Percentiles rank a stretch among this genome's conserved stretches.
Evolutionary conservation across 2,888 invertebrate genomes (phyloP).

Genomic region (Caenorhabditis japonica): DNA sequence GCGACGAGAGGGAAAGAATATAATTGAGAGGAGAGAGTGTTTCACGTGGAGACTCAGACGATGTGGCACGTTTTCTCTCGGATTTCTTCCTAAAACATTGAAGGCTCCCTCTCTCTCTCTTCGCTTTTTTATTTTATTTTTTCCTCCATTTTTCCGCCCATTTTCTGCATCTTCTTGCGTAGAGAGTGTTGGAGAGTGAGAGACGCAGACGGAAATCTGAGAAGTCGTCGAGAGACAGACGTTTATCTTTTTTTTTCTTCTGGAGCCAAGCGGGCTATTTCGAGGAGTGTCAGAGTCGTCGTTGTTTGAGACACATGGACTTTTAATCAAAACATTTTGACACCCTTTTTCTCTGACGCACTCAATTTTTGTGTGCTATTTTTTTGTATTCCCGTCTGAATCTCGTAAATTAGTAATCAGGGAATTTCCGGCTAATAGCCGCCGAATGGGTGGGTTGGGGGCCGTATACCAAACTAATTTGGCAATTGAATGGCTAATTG

Average conservation of each 20-base stretch:
- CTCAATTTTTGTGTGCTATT: too few species aligned
- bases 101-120: constrained; percentile 11
- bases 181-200: constrained; percentile 29
- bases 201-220: constrained; percentile 38
- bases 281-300: constrained; percentile 1
- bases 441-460: too few species aligned
- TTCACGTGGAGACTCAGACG: constrained; percentile 26
- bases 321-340: too few species aligned
- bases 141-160: neutral
- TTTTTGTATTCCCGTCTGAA: too few species aligned
- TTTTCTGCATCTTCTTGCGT: constrained; percentile 43
- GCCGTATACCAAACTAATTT: too few species aligned
- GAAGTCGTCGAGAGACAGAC: constrained; percentile 21
- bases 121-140: constrained; percentile 33
- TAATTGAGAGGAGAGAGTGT: constrained; percentile 40
- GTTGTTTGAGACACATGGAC: constrained; percentile 2
- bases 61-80: constrained; percentile 18
- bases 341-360: too few species aligned
- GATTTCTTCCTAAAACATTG: constrained; percentile 50
- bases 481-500: too few species aligned
- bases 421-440: too few species aligned
- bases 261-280: constrained; percentile 21
- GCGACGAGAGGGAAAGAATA: constrained; percentile 23
- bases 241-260: constrained; percentile 44
- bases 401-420: too few species aligned